Evolutionary conservation across 1,140 invertebrate species (phyloP), one percentile per base, ranked within the genome.

Genomic region (Drosophila subobscura): DNA sequence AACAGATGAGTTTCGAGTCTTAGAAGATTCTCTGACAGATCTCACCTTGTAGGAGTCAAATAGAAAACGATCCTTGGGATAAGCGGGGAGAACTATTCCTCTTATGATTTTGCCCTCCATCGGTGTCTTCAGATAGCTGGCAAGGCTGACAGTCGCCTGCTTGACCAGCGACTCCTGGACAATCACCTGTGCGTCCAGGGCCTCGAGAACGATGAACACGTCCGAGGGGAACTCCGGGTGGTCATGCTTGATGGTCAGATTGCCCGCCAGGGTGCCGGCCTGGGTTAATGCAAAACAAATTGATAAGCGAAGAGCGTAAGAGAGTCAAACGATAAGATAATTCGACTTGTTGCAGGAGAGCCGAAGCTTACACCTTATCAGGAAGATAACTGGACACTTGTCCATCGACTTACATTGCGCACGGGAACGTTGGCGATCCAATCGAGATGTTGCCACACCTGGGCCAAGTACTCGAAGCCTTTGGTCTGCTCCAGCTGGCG

Each of bases 221-320:
- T 97, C 96, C 0, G 96, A 97, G 7, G 95, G 95, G 89, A 97
- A 97, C 68, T 95, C 94, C 4, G 92, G 92, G 65, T 95, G 93
- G 6, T 90, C 74, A 74, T 96, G 93, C 91, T 97, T 97, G 71
- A 97, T 93, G 92, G 95, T 94, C 52, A 97, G 90, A 79, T 97
- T 97, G 47, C 96, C 96, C 42, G 95, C 96, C 71, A 97, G 90
- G 8, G 94, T 95, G 66, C 94, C 96, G 59, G 95, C 79, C 90
- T 91, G 59, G 22, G 47, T 53, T 56, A 81, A 72, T 64, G 47
- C 51, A 44, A 72, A 55, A 59, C 4, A 46, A 40, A 65, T 49
- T 56, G 41, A 66, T 72, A 64, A 52, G 16, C 16, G 16, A 51
- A 22, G 44, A 50, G 1, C 1, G 10, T 52, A 8, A 7, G 20